Conservation (phyloP, 2,888 invertebrate genomes). For the Barypeithes pellucidus region DNA sequence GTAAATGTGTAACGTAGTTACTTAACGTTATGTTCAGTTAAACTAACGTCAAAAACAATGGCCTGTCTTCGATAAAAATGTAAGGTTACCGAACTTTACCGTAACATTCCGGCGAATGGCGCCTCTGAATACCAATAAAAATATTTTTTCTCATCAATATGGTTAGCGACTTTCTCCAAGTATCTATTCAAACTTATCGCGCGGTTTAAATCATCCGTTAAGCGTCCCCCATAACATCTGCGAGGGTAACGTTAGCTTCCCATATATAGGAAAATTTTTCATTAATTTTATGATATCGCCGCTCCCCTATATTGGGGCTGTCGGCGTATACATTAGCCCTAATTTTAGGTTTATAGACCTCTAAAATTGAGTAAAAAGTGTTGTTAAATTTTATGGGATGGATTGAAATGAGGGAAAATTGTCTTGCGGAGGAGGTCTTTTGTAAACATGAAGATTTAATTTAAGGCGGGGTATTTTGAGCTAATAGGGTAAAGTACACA, state of each 20-base stretch:
- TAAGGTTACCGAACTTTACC: too few relatives aligned
- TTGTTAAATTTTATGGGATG: constrained; percentile 34
- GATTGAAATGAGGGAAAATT: constrained; percentile 26
- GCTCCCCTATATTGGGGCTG: constrained; percentile 29
- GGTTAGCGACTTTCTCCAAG: background rate
- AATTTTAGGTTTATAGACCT: constrained; percentile 40
- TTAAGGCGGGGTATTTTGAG: background rate
- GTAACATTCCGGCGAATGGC: background rate
- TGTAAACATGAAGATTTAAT: constrained; percentile 10
- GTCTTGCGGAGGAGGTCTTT: constrained; percentile 5
- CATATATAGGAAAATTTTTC: constrained; percentile 71
- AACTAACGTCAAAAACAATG: too few relatives aligned
- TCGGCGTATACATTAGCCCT: constrained; percentile 32
- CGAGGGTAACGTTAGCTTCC: constrained; percentile 76
- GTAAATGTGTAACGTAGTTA: too few relatives aligned
- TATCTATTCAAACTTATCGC: background rate
- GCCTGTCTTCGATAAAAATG: too few relatives aligned
- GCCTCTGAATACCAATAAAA: background rate
- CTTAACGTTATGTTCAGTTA: too few relatives aligned
- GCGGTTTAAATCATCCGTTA: constrained; percentile 55
- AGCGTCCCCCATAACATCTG: constrained; percentile 74
- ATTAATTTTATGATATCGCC: constrained; percentile 38
- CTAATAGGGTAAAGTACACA: background rate
- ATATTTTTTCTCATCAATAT: background rate
- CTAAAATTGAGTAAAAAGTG: constrained; percentile 38